Evolutionary conservation across 2,797 vertebrate species (phyloP), one percentile per base, ranked within the genome.

Genomic region (Brachymystax lenok): DNA sequence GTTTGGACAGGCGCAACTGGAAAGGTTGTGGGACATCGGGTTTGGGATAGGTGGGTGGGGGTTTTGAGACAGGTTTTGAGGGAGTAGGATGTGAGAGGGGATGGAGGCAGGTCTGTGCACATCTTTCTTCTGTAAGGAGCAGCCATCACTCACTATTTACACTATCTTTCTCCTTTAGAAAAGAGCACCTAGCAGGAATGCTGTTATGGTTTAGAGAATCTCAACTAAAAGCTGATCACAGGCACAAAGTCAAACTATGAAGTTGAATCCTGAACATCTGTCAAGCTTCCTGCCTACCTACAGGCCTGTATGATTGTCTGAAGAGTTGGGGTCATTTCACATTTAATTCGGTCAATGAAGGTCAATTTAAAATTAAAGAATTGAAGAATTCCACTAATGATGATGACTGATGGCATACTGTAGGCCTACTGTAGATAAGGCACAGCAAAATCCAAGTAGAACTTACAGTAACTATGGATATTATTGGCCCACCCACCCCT

Each of bases 171-270:
- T 46, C 69, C 52, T 83, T 70, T 28, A 63, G 35, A 80, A 30
- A 40, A 71, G 27, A 14, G 13, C 78, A 78, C 46, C 56, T 27
- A 46, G 7, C 40, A 74, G 69, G 86, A 89, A 88, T 90, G 82
- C 68, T 88, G 84, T 91, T 92, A n/a, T 91, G 85, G 66, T 86
- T 88, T 75, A 6, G 28, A 71, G 84, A 91, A 90, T 92, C 80
- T 73, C 0, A 87, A 74, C 46, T 72, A 84, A 89, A 72, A 40
- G 33, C 74, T 73, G 77, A 82, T 68, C 71, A 63, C 70, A 64
- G 77, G 77, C 68, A 71, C 83, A 50, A 77, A 81, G 51, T 76
- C 71, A 77, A 75, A 76, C 54, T 35, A 12, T 59, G 73, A 73
- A 17, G 17, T 35, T 27, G 7, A 50, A 4, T 21, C 27, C 63